phyloP scores from a whole-genome alignment of 1,140 invertebrate genomes.

The Latrodectus geometricus region DNA sequence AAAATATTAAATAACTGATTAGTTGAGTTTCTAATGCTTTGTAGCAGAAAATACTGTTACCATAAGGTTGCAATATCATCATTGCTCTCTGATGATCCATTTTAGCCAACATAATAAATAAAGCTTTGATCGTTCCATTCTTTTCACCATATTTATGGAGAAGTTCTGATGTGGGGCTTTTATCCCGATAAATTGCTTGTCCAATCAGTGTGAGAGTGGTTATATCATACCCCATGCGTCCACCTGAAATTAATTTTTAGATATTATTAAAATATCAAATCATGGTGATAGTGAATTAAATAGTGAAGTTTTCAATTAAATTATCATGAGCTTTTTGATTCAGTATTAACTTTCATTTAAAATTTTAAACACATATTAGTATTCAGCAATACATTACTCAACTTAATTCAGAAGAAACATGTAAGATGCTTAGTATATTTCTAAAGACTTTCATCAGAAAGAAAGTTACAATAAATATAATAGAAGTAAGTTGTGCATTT shows the following conservation, averaged over 20 bases:
- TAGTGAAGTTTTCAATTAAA: too few relatives aligned
- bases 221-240: conserved; percentile 72
- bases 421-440: too few relatives aligned
- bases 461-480: too few relatives aligned
- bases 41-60: conserved; percentile 64
- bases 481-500: too few relatives aligned
- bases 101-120: conserved; percentile 78
- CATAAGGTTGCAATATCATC: conserved; percentile 75
- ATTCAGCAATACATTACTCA: too few relatives aligned
- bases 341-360: too few relatives aligned
- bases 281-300: too few relatives aligned
- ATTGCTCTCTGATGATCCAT: conserved; percentile 83
- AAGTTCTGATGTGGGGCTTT: conserved; percentile 81
- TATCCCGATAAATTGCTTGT: conserved; percentile 69
- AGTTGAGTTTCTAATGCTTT: neutral
- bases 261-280: too few relatives aligned
- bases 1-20: neutral
- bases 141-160: conserved; percentile 81
- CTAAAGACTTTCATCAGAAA: too few relatives aligned
- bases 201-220: conserved; percentile 71
- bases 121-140: conserved; percentile 82
- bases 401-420: too few relatives aligned
- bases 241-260: conserved; percentile 67
- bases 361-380: too few relatives aligned
- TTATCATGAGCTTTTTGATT: too few relatives aligned